A percentile compares a stretch with the other conserved stretches of the same genome.
Conservation (phyloP, 1,140 invertebrate species). For the Penaeus indicus region DNA sequence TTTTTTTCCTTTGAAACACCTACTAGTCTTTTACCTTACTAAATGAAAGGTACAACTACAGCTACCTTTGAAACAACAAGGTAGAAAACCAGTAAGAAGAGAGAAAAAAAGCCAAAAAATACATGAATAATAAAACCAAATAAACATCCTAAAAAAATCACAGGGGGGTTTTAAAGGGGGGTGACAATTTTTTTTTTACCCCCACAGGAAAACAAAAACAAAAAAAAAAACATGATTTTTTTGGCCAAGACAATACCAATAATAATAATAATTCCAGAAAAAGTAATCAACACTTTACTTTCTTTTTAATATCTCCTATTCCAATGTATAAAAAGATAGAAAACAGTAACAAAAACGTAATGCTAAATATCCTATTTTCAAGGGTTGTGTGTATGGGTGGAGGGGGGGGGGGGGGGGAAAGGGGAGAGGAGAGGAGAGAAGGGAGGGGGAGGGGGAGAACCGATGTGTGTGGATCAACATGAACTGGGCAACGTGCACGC, state of each 20-base stretch:
- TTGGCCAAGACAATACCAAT: constrained; percentile 3
- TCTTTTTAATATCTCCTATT: constrained; percentile 47
- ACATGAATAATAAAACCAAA: not conserved
- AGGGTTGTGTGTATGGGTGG: too few relatives aligned
- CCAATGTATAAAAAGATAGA: constrained; percentile 63
- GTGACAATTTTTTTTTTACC: not conserved
- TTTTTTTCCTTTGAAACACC: too few relatives aligned
- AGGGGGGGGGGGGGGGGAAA: too few relatives aligned
- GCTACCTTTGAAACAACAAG: constrained; percentile 55
- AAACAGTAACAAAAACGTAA: constrained; percentile 63
- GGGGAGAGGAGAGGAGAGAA: too few relatives aligned
- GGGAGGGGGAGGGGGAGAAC: not conserved
- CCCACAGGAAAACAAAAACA: constrained; percentile 52
- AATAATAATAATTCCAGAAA: constrained; percentile 49
- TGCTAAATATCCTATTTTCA: constrained; percentile 9
- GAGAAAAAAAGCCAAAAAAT: too few relatives aligned
- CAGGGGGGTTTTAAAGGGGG: not conserved
- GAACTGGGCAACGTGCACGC: constrained; percentile 50
- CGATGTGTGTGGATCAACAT: constrained; percentile 52
- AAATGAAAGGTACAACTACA: constrained; percentile 41
- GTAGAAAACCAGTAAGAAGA: constrained; percentile 44
- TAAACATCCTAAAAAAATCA: constrained; percentile 23
- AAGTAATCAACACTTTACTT: constrained; percentile 63
- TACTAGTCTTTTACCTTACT: constrained; percentile 42
- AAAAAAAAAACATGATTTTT: not conserved